These are phyloP conservation scores for Athene noctua DNA, from an alignment of 2,113 vertebrate genomes.

Conservation along the genomic window DNA sequence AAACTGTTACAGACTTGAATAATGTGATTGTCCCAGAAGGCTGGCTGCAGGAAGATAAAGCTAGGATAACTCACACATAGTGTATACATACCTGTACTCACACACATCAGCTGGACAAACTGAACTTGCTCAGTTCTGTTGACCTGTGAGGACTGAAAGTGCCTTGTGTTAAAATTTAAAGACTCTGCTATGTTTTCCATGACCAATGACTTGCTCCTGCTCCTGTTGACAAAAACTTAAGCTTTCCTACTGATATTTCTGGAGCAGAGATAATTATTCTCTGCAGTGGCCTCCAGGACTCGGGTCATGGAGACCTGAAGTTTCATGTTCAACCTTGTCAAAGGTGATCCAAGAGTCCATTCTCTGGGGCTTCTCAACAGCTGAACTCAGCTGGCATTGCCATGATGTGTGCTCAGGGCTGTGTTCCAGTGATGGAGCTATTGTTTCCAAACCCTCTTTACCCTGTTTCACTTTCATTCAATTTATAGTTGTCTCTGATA, in stretches of 20 bases:
- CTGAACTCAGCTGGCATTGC: neutral
- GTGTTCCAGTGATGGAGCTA: neutral
- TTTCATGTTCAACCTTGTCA: neutral
- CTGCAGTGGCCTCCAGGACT: neutral
- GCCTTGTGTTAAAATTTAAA: neutral
- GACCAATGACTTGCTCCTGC: neutral
- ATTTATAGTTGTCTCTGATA: conserved; percentile 34
- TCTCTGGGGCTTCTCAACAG: neutral
- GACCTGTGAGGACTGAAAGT: neutral
- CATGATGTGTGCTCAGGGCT: neutral
- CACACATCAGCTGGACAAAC: neutral
- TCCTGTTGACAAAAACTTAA: neutral
- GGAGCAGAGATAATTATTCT: neutral
- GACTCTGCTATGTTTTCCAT: neutral
- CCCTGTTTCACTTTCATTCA: neutral
- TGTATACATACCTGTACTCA: neutral
- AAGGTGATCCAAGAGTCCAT: neutral
- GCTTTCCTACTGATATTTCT: neutral
- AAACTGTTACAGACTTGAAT: neutral
- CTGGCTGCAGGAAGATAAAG: neutral
- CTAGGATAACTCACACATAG: neutral
- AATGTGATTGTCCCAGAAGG: neutral
- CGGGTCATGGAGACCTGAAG: neutral
- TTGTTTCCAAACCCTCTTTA: neutral
- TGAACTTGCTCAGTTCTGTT: neutral